Percentiles rank a stretch among this genome's conserved stretches.
Evolutionary conservation across 1,140 invertebrate species (phyloP).

Genomic region (Battus philenor): DNA sequence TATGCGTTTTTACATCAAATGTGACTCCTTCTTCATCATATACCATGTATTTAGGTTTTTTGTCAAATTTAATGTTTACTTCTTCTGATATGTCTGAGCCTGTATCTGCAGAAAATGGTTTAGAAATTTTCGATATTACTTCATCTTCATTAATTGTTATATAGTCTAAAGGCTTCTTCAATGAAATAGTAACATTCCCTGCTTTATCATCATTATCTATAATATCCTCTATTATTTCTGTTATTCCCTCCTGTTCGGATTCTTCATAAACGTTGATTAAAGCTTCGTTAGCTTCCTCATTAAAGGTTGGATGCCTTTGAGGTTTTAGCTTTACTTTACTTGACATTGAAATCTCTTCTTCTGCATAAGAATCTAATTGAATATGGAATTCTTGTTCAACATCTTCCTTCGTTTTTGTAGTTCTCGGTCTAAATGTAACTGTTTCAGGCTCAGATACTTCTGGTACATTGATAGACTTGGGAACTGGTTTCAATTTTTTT

Average conservation of each 20-base stretch:
- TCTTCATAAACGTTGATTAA: constrained; percentile 84
- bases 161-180: constrained; percentile 41
- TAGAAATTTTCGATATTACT: constrained; percentile 35
- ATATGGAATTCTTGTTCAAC: constrained; percentile 92
- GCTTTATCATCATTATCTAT: constrained; percentile 78
- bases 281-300: constrained; percentile 83
- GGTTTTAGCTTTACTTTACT: constrained; percentile 88
- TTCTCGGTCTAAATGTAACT: constrained; percentile 84
- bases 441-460: constrained; percentile 84
- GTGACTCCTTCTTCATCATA: constrained; percentile 78
- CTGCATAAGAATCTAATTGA: constrained; percentile 87
- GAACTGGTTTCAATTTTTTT: constrained; percentile 79
- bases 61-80: constrained; percentile 77
- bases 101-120: constrained; percentile 29
- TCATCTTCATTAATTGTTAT: constrained; percentile 32
- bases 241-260: constrained; percentile 76
- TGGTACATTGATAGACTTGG: constrained; percentile 79
- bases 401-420: constrained; percentile 85
- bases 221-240: constrained; percentile 84
- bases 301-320: constrained; percentile 80
- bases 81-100: constrained; percentile 61
- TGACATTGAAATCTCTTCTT: constrained; percentile 90
- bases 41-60: constrained; percentile 48
- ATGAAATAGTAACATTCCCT: constrained; percentile 43
- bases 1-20: constrained; percentile 72